Evolutionary conservation across 2,113 vertebrate genomes (phyloP).

Genomic region (Gymnobelideus leadbeateri): DNA sequence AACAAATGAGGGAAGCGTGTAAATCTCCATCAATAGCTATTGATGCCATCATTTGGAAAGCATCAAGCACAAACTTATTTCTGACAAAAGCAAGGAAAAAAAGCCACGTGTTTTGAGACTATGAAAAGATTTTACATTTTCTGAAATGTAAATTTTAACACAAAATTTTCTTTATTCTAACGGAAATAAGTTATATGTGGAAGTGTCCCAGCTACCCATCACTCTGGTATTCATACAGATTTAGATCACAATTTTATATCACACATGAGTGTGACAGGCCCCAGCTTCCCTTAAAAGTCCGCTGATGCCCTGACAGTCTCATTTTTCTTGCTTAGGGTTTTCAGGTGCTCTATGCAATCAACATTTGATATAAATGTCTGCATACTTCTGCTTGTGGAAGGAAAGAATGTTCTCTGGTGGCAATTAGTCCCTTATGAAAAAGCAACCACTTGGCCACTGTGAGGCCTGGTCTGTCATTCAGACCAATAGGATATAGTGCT

Average conservation of each 20-base stretch:
- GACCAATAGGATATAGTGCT: conserved; percentile 22
- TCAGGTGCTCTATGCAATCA: conserved; percentile 55
- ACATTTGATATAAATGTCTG: conserved; percentile 50
- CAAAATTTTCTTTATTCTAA: neutral
- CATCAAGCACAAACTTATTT: neutral
- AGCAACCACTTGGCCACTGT: conserved; percentile 18
- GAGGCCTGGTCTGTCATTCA: conserved; percentile 33
- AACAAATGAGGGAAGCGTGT: neutral
- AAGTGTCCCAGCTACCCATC: neutral
- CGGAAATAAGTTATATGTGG: neutral
- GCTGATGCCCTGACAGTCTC: neutral
- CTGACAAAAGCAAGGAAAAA: neutral
- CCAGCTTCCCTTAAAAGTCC: neutral
- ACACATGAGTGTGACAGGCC: neutral
- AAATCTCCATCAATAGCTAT: neutral
- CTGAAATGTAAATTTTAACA: neutral
- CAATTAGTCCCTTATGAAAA: conserved; percentile 58
- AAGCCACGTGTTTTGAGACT: neutral
- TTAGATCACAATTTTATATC: neutral
- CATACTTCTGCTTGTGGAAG: conserved; percentile 46
- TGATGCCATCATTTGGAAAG: neutral
- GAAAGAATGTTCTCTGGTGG: conserved; percentile 52
- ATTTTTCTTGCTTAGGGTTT: conserved; percentile 23
- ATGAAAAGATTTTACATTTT: neutral
- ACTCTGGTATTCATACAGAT: neutral